These are phyloP conservation scores for Hydrocynus forskahlii DNA, from an alignment of 2,797 vertebrate species.

Conservation along the genomic window DNA sequence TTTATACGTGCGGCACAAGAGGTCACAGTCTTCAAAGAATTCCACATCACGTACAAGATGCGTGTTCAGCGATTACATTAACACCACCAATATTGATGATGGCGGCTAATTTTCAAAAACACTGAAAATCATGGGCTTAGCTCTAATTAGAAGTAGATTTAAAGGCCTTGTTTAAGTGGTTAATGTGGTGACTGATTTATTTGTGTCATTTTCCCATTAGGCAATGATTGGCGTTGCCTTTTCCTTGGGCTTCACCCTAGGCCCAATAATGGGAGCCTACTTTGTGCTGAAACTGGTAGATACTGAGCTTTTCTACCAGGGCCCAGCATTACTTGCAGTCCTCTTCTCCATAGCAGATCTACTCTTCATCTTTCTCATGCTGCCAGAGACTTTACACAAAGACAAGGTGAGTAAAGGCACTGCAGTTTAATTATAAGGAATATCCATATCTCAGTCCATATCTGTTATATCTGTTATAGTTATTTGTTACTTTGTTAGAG, in stretches of 20 bases:
- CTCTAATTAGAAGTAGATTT: neutral
- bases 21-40: too few relatives aligned
- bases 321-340: slow-evolving; percentile 85
- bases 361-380: slow-evolving; percentile 86
- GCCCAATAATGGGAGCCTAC: slow-evolving; percentile 92
- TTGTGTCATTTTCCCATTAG: slow-evolving; percentile 68
- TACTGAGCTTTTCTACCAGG: slow-evolving; percentile 80
- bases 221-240: slow-evolving; percentile 95
- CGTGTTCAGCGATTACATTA: too few relatives aligned
- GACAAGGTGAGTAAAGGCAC: slow-evolving; percentile 79
- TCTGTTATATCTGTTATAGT: too few relatives aligned
- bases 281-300: slow-evolving; percentile 75
- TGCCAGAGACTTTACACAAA: slow-evolving; percentile 89
- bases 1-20: too few relatives aligned
- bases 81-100: too few relatives aligned
- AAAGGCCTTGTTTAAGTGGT: neutral
- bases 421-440: too few relatives aligned
- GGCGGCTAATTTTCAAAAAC: neutral
- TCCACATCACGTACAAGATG: too few relatives aligned
- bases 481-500: too few relatives aligned
- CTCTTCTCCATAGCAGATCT: slow-evolving; percentile 83
- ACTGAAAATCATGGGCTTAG: neutral
- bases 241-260: slow-evolving; percentile 93
- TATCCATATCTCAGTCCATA: too few relatives aligned
- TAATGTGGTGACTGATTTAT: neutral